Percentiles rank a stretch among this genome's conserved stretches.
phyloP scores from a whole-genome alignment of 1,140 invertebrate genomes.

The Scaptomyza pallida region DNA sequence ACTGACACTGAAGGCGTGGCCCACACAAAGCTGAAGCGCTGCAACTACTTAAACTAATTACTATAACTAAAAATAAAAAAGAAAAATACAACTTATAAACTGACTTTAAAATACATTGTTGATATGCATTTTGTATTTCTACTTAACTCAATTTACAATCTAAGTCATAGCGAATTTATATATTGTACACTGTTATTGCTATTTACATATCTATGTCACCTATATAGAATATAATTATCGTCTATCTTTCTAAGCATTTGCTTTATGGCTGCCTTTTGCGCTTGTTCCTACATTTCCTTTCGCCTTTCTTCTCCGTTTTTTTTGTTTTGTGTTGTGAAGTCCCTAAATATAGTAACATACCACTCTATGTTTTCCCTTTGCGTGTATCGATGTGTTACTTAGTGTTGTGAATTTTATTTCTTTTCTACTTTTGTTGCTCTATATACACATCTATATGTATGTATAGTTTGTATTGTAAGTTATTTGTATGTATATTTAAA shows the following conservation, averaged over 20 bases:
- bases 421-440: constrained; percentile 24
- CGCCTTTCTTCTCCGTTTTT: background rate
- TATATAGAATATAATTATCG: constrained; percentile 18
- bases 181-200: constrained; percentile 70
- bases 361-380: too few relatives aligned
- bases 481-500: constrained; percentile 32
- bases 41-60: constrained; percentile 38
- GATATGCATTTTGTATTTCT: constrained; percentile 72
- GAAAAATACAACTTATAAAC: constrained; percentile 49
- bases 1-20: constrained; percentile 80
- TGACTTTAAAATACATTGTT: constrained; percentile 55
- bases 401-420: background rate
- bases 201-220: constrained; percentile 32
- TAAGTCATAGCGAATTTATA: constrained; percentile 77
- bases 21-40: constrained; percentile 45
- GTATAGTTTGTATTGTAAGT: constrained; percentile 59
- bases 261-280: constrained; percentile 54
- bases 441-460: constrained; percentile 27
- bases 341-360: constrained; percentile 6
- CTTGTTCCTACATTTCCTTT: constrained; percentile 43
- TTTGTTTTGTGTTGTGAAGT: constrained; percentile 29
- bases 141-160: constrained; percentile 49
- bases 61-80: constrained; percentile 27
- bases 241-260: constrained; percentile 33
- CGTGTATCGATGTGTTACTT: constrained; percentile 3